Evolutionary conservation across 2,888 invertebrate genomes (phyloP), one percentile per base, ranked within the genome.

Genomic region (Pyralis farinalis): DNA sequence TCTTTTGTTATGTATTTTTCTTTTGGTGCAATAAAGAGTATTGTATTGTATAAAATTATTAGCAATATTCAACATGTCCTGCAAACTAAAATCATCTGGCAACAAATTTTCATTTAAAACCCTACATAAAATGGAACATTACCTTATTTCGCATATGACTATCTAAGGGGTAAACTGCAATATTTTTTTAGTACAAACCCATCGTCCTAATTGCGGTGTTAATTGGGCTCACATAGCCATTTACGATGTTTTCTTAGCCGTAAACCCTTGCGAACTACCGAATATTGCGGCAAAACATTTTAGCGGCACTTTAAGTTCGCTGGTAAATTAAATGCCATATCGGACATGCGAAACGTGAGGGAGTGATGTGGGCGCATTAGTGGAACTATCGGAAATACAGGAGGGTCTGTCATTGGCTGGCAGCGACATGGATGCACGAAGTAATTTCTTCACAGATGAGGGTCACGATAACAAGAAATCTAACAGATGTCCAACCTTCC

Each of bases 371-470:
- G 57, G 53, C 55, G 58, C 57, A 56, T 62, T 61, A 57, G 55
- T 34, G 49, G 59, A 62, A 63, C 65, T 58, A 62, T 65, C 58
- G 55, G 52, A 64, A 31, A 58, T 61, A 58, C 47, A 52, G 53
- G 61, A 53, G 63, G 61, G 63, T 53, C 58, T 68, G 70, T 71
- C 71, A 65, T 50, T 44, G 49, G 48, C 53, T 62, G 67, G 55
- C 71, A 63, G 70, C 56, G 69, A 73, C 73, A 67, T 63, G 67
- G 68, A 66, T 65, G 66, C 62, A 65, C 65, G 69, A 70, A 71
- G 72, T 77, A 80, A 80, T 79, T 79, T 72, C 73, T 75, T 64
- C 61, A 64, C 60, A 78, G 80, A 81, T 77, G 64, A 75, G 80
- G 80, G 80, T 81, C 72, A 55, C 63, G 77, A 79, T 77, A 75